A percentile compares a stretch with the other conserved stretches of the same genome.
Conservation (phyloP, 2,888 invertebrate species). For the Ischnus inquisitorius region DNA sequence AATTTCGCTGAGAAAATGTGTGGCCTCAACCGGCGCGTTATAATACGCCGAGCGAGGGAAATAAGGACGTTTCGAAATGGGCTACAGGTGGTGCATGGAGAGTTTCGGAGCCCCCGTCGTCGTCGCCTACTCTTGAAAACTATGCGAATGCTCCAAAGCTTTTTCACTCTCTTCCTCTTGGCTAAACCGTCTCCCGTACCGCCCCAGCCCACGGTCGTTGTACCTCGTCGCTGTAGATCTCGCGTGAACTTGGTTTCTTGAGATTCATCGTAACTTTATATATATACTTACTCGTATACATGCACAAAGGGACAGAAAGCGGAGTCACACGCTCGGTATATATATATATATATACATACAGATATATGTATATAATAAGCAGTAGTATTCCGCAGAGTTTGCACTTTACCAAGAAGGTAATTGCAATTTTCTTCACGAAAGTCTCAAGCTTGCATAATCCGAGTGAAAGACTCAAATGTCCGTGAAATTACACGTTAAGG, state of each 20-base stretch:
- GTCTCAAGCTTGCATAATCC: slow-evolving; percentile 4
- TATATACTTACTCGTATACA: slow-evolving; percentile 5
- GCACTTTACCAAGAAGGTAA: slow-evolving; percentile 7
- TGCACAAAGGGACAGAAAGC: not conserved
- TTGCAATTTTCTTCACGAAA: slow-evolving; percentile 36
- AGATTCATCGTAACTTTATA: slow-evolving; percentile 45
- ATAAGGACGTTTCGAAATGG: slow-evolving; percentile 60
- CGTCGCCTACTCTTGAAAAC: slow-evolving; percentile 50
- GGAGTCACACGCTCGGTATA: not conserved
- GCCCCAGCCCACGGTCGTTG: not conserved
- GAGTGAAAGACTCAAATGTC: slow-evolving; percentile 33
- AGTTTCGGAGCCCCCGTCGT: slow-evolving; percentile 49
- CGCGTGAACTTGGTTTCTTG: slow-evolving; percentile 48
- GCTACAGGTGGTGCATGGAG: slow-evolving; percentile 69
- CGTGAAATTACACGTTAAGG: slow-evolving; percentile 37
- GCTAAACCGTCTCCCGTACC: slow-evolving; percentile 1
- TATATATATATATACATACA: slow-evolving; percentile 30
- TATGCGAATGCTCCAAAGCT: slow-evolving; percentile 60
- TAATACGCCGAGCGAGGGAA: not conserved
- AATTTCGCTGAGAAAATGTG: slow-evolving; percentile 27
- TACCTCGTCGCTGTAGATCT: slow-evolving; percentile 20
- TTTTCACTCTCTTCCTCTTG: slow-evolving; percentile 42
- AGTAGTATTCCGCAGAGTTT: slow-evolving; percentile 13
- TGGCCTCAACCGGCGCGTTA: slow-evolving; percentile 10
- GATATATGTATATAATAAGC: slow-evolving; percentile 35